These are phyloP conservation scores for Drosophila rufa DNA, from an alignment of 1,140 invertebrate genomes.

Conservation along the genomic window DNA sequence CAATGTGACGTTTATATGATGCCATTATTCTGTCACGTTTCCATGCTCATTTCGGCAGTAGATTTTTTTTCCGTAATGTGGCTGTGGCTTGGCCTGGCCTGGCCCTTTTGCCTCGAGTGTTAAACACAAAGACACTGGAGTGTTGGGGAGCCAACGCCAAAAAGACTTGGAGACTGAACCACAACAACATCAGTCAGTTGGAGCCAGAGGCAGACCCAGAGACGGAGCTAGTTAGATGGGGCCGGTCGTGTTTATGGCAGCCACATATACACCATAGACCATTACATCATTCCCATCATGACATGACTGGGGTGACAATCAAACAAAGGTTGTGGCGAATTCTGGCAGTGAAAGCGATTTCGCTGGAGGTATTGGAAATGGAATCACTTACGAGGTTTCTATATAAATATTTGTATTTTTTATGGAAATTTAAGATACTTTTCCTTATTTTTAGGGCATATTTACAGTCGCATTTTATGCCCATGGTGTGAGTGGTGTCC, in stretches of 20 bases:
- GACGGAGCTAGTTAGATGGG: conserved; percentile 31
- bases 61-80: conserved; percentile 33
- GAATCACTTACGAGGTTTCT: background rate
- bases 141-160: no score
- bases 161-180: conserved; percentile 7
- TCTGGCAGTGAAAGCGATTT: conserved; percentile 19
- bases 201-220: conserved; percentile 12
- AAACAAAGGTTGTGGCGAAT: conserved; percentile 7
- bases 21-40: conserved; percentile 80
- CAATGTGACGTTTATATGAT: conserved; percentile 65
- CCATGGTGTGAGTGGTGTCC: background rate
- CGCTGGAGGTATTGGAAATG: background rate
- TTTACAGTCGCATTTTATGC: background rate
- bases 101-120: conserved; percentile 33
- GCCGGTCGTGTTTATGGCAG: conserved; percentile 34
- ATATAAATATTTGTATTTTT: background rate
- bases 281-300: conserved; percentile 65
- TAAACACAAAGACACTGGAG: conserved; percentile 16
- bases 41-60: conserved; percentile 47
- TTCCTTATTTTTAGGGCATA: background rate
- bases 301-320: conserved; percentile 24
- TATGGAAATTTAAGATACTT: background rate
- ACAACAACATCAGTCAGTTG: conserved; percentile 1
- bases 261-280: conserved; percentile 4
- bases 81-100: conserved; percentile 23